Base-by-base conservation (phyloP, 2,888 invertebrate species). In the Perizoma affinitatum region DNA sequence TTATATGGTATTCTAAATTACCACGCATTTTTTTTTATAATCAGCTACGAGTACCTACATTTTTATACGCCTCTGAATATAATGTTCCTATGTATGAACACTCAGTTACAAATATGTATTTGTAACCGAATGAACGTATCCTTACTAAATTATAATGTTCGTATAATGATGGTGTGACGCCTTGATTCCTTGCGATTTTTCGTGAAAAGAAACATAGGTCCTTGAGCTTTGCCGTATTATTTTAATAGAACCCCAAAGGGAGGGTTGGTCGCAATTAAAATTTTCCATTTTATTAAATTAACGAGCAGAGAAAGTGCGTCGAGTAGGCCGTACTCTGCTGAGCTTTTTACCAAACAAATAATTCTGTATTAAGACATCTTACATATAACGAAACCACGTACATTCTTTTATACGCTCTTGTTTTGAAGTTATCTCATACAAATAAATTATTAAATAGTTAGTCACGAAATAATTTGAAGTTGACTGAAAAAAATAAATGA, bases 251-350 rank as follows among this genome's bases (percentile, higher is more conserved):
- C 64, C 72, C 49, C 65, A 74, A 77, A 74, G 72, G 67, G 71
- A 76, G 73, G 73, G 77, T 68, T 69, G 76, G 65, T 68, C 63
- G 80, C 83, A 84, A 84, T 83, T 83, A 84, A 84, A 82, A 79
- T 81, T 79, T 82, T 82, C 76, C 79, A 80, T 82, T 82, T 80
- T 82, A 82, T 82, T 82, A 78, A 82, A 80, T 82, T 83, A 82
- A 82, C 75, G 80, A 82, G 80, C 76, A 67, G 58, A 66, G 73
- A 72, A 75, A 74, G 72, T 73, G 70, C 73, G 71, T 73, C 56
- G 50, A 71, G 74, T 64, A 66, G 65, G 73, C 22, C 1, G 22
- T 70, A 66, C 73, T 78, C 63, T 54, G 63, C 70, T 70, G 61
- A 72, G 71, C 69, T 74, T 75, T 75, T 63, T 52, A 55, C 45